Base-by-base conservation (phyloP, 2,113 vertebrate genomes). In the Oryzias melastigma region DNA sequence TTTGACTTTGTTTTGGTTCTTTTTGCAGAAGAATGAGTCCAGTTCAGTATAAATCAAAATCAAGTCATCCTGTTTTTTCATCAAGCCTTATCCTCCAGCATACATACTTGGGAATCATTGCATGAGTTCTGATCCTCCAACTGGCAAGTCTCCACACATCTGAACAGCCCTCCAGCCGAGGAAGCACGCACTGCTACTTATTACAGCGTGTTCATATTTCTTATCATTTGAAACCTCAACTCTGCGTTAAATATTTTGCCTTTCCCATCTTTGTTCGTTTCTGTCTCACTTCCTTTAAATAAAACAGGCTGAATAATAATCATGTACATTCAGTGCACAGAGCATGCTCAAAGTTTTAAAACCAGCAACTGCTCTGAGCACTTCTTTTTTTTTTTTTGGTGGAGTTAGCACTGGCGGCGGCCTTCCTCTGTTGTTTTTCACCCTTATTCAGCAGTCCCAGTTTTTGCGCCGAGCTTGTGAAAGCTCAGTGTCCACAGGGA, bases 361-460 rank as follows among this genome's bases (percentile, higher is more conserved):
- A 46, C 53, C 70, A 71, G 62, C 16, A 10, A 56, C 68, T 67
- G 67, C 62, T 88, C 72, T 67, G 51, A 65, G 66, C 8, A 35
- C 2, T 35, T 35, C 12, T 12, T 35, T 35, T 35, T 35, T 62
- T 78, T 76, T 77, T 77, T 73, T 57, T 54, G 69, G 56, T 71
- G 55, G 85, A 80, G 80, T 84, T 72, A 82, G 73, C 79, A 58
- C 18, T 29, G 79, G 72, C 70, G 70, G 40, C 65, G 72, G 78
- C 81, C 74, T 76, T 78, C 52, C 71, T 81, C 76, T 90, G 77
- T 80, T 84, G 83, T 90, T 78, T 86, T 86, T 87, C 66, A 72
- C 57, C 83, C 89, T 89, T 87, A 91, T 82, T 92, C 91, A 92
- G 91, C 91, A 88, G 74, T 86, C 77, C 57, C 48, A 45, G 51